Conservation (phyloP, 1,140 invertebrate species). For the Drosophila melanogaster region Release_6_plus_ISO1_MT NC_004354.4:8005501-8006000, state of each 20-base stretch:
- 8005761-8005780: slow-evolving; percentile 82
- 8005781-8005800: slow-evolving; percentile 44
- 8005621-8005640: slow-evolving; percentile 15
- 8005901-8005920: not conserved
- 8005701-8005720: slow-evolving; percentile 78
- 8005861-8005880: not conserved
- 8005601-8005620: slow-evolving; percentile 13
- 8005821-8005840: slow-evolving; percentile 47
- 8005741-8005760: slow-evolving; percentile 81
- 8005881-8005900: no score
- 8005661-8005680: not conserved
- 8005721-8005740: slow-evolving; percentile 81
- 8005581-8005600: slow-evolving; percentile 29
- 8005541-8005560: slow-evolving; percentile 25
- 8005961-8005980: no score
- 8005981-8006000: no score
- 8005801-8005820: slow-evolving; percentile 39
- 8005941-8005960: no score
- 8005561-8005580: not conserved
- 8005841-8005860: slow-evolving; percentile 8
- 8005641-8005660: not conserved
- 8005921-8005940: no score
- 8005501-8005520: slow-evolving; percentile 43
- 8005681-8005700: slow-evolving; percentile 23
- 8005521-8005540: slow-evolving; percentile 31